Percentiles rank a stretch among this genome's conserved stretches.
Evolutionary conservation across 2,797 vertebrate genomes (phyloP).

Genomic region (Spinus olivaceus): DNA sequence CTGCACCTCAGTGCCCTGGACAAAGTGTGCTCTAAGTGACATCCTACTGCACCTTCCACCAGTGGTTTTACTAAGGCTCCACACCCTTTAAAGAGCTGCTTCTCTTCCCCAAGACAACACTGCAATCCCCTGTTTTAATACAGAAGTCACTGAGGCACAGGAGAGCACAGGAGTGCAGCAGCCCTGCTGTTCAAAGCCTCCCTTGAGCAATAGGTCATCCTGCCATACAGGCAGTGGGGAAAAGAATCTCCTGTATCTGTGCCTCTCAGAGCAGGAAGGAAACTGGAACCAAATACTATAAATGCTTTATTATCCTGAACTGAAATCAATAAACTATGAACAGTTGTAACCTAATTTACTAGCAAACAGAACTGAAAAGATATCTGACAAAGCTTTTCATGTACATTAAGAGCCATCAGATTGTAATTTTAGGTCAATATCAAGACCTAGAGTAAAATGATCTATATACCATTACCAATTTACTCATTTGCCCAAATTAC

Average conservation of each 20-base stretch:
- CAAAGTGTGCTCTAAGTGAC: background rate
- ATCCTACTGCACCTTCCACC: background rate
- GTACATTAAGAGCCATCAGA: slow-evolving; percentile 15
- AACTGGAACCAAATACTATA: slow-evolving; percentile 15
- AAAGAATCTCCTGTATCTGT: background rate
- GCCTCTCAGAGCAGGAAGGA: slow-evolving; percentile 8
- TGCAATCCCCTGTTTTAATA: background rate
- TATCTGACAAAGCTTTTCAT: slow-evolving; percentile 13
- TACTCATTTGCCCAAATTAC: background rate
- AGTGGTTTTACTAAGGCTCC: background rate
- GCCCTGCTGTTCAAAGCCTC: background rate
- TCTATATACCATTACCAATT: background rate
- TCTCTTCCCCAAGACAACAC: background rate
- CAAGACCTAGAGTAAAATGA: background rate
- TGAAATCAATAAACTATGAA: slow-evolving; percentile 37
- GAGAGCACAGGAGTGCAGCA: background rate
- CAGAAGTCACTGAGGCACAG: background rate
- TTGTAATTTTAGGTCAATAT: background rate
- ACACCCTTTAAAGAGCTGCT: background rate
- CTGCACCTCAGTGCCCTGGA: background rate
- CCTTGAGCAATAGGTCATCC: background rate
- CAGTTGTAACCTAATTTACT: slow-evolving; percentile 35
- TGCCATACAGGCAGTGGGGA: background rate
- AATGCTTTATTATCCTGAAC: slow-evolving; percentile 41
- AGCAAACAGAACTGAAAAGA: background rate